Percentiles rank a stretch among this genome's conserved stretches.
phyloP scores from a whole-genome alignment of 2,888 invertebrate genomes.

The Tromatobia lineatoria region DNA sequence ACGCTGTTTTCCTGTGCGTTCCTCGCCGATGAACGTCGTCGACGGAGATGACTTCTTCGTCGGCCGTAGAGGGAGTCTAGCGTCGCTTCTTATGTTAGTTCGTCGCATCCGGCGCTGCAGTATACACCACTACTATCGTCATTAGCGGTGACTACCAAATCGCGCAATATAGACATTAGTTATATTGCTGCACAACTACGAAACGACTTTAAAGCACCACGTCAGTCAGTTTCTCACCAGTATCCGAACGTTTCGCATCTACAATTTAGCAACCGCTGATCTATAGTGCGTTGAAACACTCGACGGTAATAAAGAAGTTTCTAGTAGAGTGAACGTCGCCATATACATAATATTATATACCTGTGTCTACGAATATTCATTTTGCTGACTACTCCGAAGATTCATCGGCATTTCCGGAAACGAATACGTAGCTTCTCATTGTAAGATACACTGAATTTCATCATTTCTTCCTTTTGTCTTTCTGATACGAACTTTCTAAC shows the following conservation, averaged over 20 bases:
- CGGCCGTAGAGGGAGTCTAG: constrained; percentile 35
- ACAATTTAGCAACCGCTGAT: constrained; percentile 18
- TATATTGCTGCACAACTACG: constrained; percentile 8
- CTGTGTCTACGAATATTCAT: not conserved
- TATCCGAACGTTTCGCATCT: constrained; percentile 53
- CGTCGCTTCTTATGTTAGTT: constrained; percentile 2
- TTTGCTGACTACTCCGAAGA: not conserved
- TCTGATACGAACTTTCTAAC: not conserved
- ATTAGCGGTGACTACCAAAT: too few relatives aligned
- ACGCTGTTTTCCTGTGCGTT: constrained; percentile 36
- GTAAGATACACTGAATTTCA: constrained; percentile 18
- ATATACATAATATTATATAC: not conserved
- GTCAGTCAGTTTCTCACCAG: constrained; percentile 66
- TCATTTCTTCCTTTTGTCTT: not conserved
- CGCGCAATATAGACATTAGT: not conserved
- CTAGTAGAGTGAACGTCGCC: not conserved
- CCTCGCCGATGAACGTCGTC: constrained; percentile 22
- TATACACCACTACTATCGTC: not conserved
- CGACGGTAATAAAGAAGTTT: constrained; percentile 2
- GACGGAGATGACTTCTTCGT: constrained; percentile 35
- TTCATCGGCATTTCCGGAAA: not conserved
- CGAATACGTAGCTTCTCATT: constrained; percentile 20
- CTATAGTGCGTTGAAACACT: not conserved
- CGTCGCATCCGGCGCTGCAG: constrained; percentile 38
- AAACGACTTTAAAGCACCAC: constrained; percentile 49